Conservation (phyloP, 2,888 invertebrate species). For the Rhimphoctona megacephalus region DNA sequence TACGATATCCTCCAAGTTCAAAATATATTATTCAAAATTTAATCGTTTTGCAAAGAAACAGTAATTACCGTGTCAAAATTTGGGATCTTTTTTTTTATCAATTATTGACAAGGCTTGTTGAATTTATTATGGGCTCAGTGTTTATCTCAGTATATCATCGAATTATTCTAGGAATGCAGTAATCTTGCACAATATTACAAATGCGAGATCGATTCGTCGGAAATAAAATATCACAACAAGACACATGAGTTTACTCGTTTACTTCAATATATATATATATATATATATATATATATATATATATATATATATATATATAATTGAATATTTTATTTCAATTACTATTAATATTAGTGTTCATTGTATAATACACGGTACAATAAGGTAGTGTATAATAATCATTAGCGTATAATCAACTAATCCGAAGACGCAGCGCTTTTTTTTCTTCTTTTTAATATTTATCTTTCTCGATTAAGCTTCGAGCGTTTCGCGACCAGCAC, state of each 20-base stretch:
- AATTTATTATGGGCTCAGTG: no score
- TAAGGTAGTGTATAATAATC: slow-evolving; percentile 65
- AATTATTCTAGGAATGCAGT: neutral
- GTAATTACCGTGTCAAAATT: no score
- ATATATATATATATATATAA: slow-evolving; percentile 68
- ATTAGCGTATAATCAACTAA: slow-evolving; percentile 60
- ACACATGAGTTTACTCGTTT: slow-evolving; percentile 58
- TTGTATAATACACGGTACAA: slow-evolving; percentile 69
- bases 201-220: neutral
- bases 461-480: slow-evolving; percentile 50
- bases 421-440: slow-evolving; percentile 60
- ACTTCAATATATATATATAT: slow-evolving; percentile 74
- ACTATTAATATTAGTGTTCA: slow-evolving; percentile 70
- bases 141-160: neutral
- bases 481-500: slow-evolving; percentile 70
- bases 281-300: slow-evolving; percentile 71
- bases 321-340: slow-evolving; percentile 71
- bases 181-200: neutral
- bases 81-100: no score
- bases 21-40: no score
- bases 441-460: slow-evolving; percentile 10
- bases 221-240: slow-evolving; percentile 1
- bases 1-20: no score
- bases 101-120: no score
- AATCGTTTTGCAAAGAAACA: no score